Conservation (phyloP, 2,888 invertebrate species). For the Boloria euphrosyne region DNA sequence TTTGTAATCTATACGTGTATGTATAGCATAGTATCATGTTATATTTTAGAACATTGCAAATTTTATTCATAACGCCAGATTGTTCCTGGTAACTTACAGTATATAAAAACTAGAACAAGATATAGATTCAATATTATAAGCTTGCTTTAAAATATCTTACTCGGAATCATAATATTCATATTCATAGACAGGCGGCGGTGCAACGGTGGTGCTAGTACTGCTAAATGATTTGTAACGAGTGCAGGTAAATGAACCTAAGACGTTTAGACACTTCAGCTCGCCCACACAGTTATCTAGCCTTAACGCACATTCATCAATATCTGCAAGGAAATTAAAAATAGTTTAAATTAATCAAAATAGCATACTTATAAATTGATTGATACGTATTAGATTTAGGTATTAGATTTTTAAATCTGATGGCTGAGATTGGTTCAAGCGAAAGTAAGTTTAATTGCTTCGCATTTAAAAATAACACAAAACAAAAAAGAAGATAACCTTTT, state of each 20-base stretch:
- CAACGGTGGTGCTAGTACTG: slow-evolving; percentile 47
- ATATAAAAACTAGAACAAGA: not conserved
- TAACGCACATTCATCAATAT: slow-evolving; percentile 86
- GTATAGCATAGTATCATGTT: too few species aligned
- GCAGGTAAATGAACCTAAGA: slow-evolving; percentile 94
- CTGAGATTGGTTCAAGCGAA: too few species aligned
- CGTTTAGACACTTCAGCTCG: slow-evolving; percentile 91
- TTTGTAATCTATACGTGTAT: not conserved
- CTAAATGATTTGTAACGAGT: slow-evolving; percentile 60
- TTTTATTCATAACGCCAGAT: too few species aligned
- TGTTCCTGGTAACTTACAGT: too few species aligned
- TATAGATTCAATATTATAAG: not conserved
- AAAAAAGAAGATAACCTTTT: too few species aligned
- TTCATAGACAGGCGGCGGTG: slow-evolving; percentile 48
- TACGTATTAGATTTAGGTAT: too few species aligned
- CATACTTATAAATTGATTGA: too few species aligned
- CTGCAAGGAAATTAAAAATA: slow-evolving; percentile 55
- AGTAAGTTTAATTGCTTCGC: too few species aligned
- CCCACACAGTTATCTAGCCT: slow-evolving; percentile 71
- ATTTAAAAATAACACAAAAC: too few species aligned
- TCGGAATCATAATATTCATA: slow-evolving; percentile 69
- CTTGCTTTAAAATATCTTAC: slow-evolving; percentile 50
- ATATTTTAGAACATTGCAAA: too few species aligned
- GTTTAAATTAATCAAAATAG: too few species aligned
- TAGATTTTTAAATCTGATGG: too few species aligned